Evolutionary conservation across 37 sponge, comb jelly and placozoan genomes (phyloP).

Genomic region (Ephydatia muelleri): DNA sequence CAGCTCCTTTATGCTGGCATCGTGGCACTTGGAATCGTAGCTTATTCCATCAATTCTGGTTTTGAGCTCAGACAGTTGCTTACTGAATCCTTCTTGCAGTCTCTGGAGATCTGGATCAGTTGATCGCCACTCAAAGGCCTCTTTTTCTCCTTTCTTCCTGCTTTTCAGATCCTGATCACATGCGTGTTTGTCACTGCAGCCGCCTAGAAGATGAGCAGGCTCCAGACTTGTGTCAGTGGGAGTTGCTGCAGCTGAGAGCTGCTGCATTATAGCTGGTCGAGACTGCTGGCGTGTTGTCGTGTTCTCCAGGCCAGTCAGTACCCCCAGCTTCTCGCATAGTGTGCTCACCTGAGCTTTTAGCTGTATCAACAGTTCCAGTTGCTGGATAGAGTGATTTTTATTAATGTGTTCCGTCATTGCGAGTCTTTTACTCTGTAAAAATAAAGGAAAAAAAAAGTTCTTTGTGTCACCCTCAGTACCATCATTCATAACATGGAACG

Average conservation of each 20-base stretch:
- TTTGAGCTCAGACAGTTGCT: neutral
- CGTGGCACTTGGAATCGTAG: neutral
- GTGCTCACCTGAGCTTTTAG: neutral
- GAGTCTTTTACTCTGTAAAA: neutral
- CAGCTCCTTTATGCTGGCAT: constrained; percentile 20
- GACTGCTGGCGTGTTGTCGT: neutral
- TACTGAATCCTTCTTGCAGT: neutral
- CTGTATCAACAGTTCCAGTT: neutral
- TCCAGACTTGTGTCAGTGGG: neutral
- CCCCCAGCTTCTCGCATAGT: neutral
- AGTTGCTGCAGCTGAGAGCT: neutral
- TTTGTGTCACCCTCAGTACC: no score
- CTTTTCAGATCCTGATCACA: neutral
- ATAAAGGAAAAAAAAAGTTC: no score
- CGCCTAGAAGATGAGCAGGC: neutral
- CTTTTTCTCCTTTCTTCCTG: neutral
- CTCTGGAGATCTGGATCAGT: neutral
- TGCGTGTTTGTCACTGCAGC: neutral
- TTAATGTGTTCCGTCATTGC: neutral
- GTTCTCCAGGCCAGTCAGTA: neutral
- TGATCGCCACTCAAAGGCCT: neutral
- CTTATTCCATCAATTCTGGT: neutral
- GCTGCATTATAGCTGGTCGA: neutral
- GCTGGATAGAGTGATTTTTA: neutral
- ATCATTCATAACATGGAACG: no score